These are phyloP conservation scores for Drosophila greeni DNA, from an alignment of 2,888 invertebrate genomes.

Conservation along the genomic window DNA sequence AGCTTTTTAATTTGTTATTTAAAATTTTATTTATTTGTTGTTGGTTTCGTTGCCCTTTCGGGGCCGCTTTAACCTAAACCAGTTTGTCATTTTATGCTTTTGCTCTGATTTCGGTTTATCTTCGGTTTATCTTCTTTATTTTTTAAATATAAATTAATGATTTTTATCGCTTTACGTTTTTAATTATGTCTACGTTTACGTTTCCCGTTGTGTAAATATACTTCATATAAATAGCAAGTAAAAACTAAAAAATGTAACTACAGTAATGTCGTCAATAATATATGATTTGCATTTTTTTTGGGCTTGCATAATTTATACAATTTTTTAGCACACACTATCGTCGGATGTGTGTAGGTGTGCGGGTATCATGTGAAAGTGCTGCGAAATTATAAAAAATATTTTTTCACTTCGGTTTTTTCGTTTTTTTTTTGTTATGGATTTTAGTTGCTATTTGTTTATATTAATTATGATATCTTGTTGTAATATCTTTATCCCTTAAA, in stretches of 20 bases:
- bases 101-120: slow-evolving; percentile 42
- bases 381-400: slow-evolving; percentile 60
- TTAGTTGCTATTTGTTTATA: slow-evolving; percentile 37
- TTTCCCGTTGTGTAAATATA: slow-evolving; percentile 59
- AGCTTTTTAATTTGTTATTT: slow-evolving; percentile 58
- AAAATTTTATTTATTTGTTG: slow-evolving; percentile 49
- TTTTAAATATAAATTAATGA: slow-evolving; percentile 52
- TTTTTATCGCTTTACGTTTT: slow-evolving; percentile 46
- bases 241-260: slow-evolving; percentile 62
- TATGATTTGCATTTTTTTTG: slow-evolving; percentile 44
- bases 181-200: slow-evolving; percentile 52
- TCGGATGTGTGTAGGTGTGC: slow-evolving; percentile 43
- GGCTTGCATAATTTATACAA: slow-evolving; percentile 46
- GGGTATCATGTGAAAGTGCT: slow-evolving; percentile 57
- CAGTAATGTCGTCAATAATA: slow-evolving; percentile 47
- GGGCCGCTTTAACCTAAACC: slow-evolving; percentile 50
- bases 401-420: slow-evolving; percentile 38
- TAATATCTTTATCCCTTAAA: slow-evolving; percentile 47
- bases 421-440: too few relatives aligned
- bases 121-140: slow-evolving; percentile 24
- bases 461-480: slow-evolving; percentile 32
- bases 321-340: slow-evolving; percentile 47
- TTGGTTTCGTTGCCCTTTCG: slow-evolving; percentile 26
- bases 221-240: slow-evolving; percentile 63
- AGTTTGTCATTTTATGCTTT: slow-evolving; percentile 47